These are phyloP conservation scores for Willowsia nigromaculata DNA, from an alignment of 2,888 invertebrate genomes.

Conservation along the genomic window DNA sequence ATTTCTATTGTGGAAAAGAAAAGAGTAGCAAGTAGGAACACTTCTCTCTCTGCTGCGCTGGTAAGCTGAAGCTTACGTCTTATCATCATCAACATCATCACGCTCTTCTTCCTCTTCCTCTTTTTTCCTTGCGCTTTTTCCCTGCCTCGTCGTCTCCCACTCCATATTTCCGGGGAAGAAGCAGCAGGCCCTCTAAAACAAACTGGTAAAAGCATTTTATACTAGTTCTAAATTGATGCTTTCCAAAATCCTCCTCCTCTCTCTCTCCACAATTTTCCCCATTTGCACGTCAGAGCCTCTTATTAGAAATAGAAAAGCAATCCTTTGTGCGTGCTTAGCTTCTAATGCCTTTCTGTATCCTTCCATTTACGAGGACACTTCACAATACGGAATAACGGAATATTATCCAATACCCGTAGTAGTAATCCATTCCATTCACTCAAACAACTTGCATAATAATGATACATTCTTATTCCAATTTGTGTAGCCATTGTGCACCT, in stretches of 20 bases:
- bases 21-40: not conserved
- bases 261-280: conserved; percentile 4
- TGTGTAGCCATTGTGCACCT: not conserved
- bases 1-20: not conserved
- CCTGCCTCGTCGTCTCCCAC: not conserved
- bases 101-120: no score
- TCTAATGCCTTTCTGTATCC: not conserved
- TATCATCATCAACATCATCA: not conserved
- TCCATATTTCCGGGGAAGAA: not conserved
- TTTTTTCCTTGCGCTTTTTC: no score
- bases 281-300: conserved; percentile 18
- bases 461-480: not conserved
- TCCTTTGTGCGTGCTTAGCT: not conserved
- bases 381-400: not conserved
- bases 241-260: not conserved
- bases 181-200: not conserved
- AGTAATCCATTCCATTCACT: not conserved
- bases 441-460: not conserved
- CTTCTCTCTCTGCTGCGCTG: no score
- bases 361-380: not conserved
- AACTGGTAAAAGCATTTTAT: not conserved
- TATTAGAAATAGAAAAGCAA: not conserved
- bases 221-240: not conserved
- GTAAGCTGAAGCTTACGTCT: no score
- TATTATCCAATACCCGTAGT: not conserved